Conservation (phyloP, 2,888 invertebrate genomes). For the Odontothrips loti region DNA sequence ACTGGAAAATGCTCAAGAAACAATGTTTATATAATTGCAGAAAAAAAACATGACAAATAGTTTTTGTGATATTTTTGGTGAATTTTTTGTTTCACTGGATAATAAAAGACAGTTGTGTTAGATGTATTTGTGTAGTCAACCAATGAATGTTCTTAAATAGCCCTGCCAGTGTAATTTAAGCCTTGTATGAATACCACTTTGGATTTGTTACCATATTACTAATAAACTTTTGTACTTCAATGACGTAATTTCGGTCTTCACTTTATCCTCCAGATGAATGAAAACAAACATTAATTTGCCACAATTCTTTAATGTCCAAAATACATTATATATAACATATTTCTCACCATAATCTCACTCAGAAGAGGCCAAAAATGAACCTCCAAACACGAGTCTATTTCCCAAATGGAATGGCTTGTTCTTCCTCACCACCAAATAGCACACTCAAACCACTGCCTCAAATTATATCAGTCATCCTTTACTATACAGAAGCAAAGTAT, state of each 20-base stretch:
- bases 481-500: constrained; percentile 2
- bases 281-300: not conserved
- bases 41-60: not conserved
- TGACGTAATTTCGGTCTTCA: not conserved
- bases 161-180: not conserved
- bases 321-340: constrained; percentile 21
- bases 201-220: constrained; percentile 25
- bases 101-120: not conserved
- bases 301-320: constrained; percentile 25
- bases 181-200: not conserved
- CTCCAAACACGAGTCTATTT: not conserved
- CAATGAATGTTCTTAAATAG: not conserved
- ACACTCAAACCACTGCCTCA: not conserved
- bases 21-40: not conserved
- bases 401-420: constrained; percentile 21
- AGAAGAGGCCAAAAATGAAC: not conserved
- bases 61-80: not conserved
- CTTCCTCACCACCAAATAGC: not conserved
- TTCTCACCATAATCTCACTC: constrained; percentile 20
- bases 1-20: not conserved
- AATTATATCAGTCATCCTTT: constrained; percentile 21
- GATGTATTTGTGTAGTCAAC: not conserved
- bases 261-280: not conserved
- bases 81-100: no score
- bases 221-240: constrained; percentile 14